These are phyloP conservation scores for Cynoglossus semilaevis DNA, from an alignment of 2,113 vertebrate species.

Conservation along the genomic window DNA sequence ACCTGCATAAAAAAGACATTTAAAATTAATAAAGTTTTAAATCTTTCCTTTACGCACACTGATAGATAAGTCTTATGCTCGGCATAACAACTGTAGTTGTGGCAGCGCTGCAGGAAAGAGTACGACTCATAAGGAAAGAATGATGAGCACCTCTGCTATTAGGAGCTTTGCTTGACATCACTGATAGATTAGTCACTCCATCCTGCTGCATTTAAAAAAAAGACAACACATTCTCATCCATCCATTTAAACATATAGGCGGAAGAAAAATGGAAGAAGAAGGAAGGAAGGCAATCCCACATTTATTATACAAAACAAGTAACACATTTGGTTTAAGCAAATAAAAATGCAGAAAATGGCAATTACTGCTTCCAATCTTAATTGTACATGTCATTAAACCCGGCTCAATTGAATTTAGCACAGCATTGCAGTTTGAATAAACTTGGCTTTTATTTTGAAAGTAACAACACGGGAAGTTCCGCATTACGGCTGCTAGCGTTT, in stretches of 20 bases:
- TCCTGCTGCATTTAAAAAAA: conserved; percentile 31
- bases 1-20: conserved; percentile 4
- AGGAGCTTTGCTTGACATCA: conserved; percentile 49
- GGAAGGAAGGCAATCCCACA: too few species aligned
- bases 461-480: conserved; percentile 67
- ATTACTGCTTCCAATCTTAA: too few species aligned
- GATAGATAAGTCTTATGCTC: too few species aligned
- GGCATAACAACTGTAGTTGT: conserved; percentile 27
- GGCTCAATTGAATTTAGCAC: neutral
- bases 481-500: conserved; percentile 66
- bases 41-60: neutral
- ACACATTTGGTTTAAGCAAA: too few species aligned
- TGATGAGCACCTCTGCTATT: conserved; percentile 56
- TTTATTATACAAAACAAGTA: too few species aligned
- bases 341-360: too few species aligned
- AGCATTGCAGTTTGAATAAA: neutral
- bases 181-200: conserved; percentile 58
- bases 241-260: conserved; percentile 14
- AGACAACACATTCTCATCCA: conserved; percentile 12
- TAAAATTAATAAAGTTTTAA: neutral
- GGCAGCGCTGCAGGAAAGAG: conserved; percentile 18
- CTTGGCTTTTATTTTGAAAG: conserved; percentile 63
- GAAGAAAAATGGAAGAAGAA: neutral
- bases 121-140: conserved; percentile 68
- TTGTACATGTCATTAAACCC: too few species aligned